Conservation (phyloP, 2,888 invertebrate species). For the Orthosia gothica region DNA sequence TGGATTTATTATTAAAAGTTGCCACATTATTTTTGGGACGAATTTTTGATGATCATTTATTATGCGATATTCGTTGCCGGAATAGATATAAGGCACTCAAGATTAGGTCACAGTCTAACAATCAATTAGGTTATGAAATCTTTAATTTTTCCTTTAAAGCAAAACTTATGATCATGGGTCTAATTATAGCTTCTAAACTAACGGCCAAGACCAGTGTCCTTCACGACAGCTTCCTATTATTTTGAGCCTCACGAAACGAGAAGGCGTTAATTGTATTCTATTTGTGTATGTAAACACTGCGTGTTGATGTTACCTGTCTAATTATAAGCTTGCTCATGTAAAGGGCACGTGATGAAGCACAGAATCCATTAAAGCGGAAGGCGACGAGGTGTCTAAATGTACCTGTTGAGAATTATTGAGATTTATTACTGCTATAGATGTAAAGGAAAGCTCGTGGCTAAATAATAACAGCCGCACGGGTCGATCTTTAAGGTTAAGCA, state of each 20-base stretch:
- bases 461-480: too few relatives aligned
- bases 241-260: conserved; percentile 33
- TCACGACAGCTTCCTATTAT: conserved; percentile 53
- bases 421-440: too few relatives aligned
- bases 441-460: too few relatives aligned
- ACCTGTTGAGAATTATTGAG: too few relatives aligned
- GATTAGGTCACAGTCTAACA: too few relatives aligned
- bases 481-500: too few relatives aligned
- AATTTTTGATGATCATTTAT: not conserved
- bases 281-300: conserved; percentile 52
- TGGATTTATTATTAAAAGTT: too few relatives aligned
- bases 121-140: too few relatives aligned
- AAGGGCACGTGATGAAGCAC: conserved; percentile 1
- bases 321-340: conserved; percentile 33
- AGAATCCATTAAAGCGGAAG: not conserved
- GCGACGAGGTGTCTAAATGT: not conserved
- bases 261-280: conserved; percentile 58
- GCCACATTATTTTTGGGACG: not conserved
- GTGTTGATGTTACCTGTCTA: conserved; percentile 39
- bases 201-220: conserved; percentile 38
- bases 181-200: conserved; percentile 14
- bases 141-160: not conserved
- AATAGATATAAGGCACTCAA: conserved; percentile 1
- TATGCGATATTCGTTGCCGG: conserved; percentile 1
- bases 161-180: not conserved